Conservation (phyloP, 2,113 vertebrate genomes). For the Apteryx owenii region DNA sequence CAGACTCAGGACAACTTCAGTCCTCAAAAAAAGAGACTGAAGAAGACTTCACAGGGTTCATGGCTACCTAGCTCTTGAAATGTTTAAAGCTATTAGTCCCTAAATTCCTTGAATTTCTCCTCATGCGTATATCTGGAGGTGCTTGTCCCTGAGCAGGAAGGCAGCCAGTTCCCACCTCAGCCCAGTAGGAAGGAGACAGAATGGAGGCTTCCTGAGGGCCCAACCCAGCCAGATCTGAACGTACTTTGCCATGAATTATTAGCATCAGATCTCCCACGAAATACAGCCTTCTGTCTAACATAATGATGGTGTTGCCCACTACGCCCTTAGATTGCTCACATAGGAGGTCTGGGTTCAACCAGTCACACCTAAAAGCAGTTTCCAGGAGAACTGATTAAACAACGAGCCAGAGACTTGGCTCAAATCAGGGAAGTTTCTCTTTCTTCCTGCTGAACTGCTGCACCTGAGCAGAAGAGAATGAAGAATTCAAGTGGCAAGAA, state of each 20-base stretch:
- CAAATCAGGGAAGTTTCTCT: neutral
- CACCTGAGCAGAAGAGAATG: neutral
- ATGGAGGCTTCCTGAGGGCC: neutral
- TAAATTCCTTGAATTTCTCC: no score
- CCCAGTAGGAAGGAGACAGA: no score
- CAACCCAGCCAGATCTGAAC: neutral
- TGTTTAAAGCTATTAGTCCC: no score
- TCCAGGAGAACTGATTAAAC: neutral
- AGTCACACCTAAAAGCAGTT: neutral
- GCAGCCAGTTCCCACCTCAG: no score
- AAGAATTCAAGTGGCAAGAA: neutral
- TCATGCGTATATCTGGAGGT: no score
- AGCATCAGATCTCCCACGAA: neutral
- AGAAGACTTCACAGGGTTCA: no score
- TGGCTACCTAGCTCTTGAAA: no score
- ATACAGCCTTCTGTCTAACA: neutral
- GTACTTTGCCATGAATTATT: neutral
- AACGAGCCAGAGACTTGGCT: neutral
- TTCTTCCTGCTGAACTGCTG: neutral
- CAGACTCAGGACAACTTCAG: no score
- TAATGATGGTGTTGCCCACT: rapidly evolving
- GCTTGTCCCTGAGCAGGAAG: no score
- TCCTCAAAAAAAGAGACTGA: no score
- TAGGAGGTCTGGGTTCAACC: neutral
- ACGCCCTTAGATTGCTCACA: neutral